phyloP scores from a whole-genome alignment of 2,888 invertebrate genomes.

The Stictocephala bisonia region DNA sequence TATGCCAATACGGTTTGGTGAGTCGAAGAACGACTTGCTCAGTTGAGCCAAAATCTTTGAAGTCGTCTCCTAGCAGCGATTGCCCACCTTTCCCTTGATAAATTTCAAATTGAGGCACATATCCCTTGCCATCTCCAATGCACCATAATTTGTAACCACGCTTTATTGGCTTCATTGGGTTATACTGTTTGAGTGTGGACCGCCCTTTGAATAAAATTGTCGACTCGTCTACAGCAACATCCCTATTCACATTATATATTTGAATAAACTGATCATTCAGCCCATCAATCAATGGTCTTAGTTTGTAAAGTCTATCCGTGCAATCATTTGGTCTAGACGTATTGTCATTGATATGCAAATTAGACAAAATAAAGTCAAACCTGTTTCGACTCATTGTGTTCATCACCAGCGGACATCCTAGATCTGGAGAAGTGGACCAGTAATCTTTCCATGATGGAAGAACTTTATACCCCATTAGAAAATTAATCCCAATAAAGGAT shows the following conservation, averaged over 20 bases:
- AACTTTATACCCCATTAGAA: slow-evolving; percentile 37
- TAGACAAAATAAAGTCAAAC: slow-evolving; percentile 47
- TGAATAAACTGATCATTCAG: slow-evolving; percentile 50
- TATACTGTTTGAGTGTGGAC: slow-evolving; percentile 39
- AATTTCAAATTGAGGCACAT: slow-evolving; percentile 41
- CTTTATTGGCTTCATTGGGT: slow-evolving; percentile 43
- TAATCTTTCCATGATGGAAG: slow-evolving; percentile 32
- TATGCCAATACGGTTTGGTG: slow-evolving; percentile 8
- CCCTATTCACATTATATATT: slow-evolving; percentile 44
- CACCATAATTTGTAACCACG: slow-evolving; percentile 47
- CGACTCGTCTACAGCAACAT: slow-evolving; percentile 42
- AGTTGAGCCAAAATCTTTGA: slow-evolving; percentile 7
- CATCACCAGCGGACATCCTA: slow-evolving; percentile 43
- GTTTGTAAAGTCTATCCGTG: slow-evolving; percentile 52
- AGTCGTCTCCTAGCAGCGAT: slow-evolving; percentile 1
- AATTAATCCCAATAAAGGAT: slow-evolving; percentile 46
- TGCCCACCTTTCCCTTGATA: slow-evolving; percentile 45
- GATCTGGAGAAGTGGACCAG: slow-evolving; percentile 41
- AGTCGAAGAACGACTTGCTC: slow-evolving; percentile 34
- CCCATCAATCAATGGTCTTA: slow-evolving; percentile 46
- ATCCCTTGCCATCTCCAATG: slow-evolving; percentile 41
- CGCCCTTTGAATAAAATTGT: slow-evolving; percentile 45
- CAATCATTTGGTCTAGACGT: slow-evolving; percentile 36
- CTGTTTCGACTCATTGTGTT: slow-evolving; percentile 49
- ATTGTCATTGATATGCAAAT: slow-evolving; percentile 53